A percentile compares a stretch with the other conserved stretches of the same genome.
Conservation (phyloP, 2,888 invertebrate species). For the Drosophila ezoana region DNA sequence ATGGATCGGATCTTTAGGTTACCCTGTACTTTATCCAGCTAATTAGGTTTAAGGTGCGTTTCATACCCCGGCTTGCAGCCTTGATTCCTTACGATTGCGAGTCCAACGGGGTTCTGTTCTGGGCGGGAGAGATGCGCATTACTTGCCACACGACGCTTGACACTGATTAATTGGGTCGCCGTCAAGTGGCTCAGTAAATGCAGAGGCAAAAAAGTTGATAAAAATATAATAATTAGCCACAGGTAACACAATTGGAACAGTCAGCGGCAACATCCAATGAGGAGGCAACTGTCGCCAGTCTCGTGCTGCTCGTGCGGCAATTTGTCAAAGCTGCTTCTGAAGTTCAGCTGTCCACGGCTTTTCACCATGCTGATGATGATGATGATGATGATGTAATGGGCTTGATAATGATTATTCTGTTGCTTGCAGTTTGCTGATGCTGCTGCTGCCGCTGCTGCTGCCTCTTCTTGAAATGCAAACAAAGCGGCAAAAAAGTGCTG, state of each 20-base stretch:
- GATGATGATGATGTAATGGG: slow-evolving; percentile 19
- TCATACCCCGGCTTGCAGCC: no score
- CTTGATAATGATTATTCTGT: slow-evolving; percentile 15
- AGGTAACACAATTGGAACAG: slow-evolving; percentile 29
- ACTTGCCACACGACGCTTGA: slow-evolving; percentile 27
- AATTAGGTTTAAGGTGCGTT: no score
- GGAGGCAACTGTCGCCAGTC: slow-evolving; percentile 21
- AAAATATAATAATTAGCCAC: slow-evolving; percentile 68
- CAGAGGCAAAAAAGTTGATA: slow-evolving; percentile 22
- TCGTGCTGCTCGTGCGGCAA: slow-evolving; percentile 37
- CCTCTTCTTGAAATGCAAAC: slow-evolving; percentile 5
- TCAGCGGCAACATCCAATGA: slow-evolving; percentile 35
- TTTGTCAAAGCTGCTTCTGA: slow-evolving; percentile 61
- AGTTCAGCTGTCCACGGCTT: slow-evolving; percentile 5
- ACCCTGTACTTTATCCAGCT: no score
- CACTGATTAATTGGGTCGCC: slow-evolving; percentile 67
- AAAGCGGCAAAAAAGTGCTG: slow-evolving; percentile 42
- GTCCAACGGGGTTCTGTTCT: not conserved
- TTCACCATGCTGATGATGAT: slow-evolving; percentile 8
- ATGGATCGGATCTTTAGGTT: no score
- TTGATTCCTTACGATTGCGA: not conserved
- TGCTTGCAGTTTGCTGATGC: slow-evolving; percentile 6
- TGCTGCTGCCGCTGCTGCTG: slow-evolving; percentile 11
- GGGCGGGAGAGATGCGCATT: slow-evolving; percentile 2
- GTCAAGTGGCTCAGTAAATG: slow-evolving; percentile 43